Percentiles rank a stretch among this genome's conserved stretches.
phyloP scores from a whole-genome alignment of 1,140 invertebrate species.

The Mylabris phalerata region DNA sequence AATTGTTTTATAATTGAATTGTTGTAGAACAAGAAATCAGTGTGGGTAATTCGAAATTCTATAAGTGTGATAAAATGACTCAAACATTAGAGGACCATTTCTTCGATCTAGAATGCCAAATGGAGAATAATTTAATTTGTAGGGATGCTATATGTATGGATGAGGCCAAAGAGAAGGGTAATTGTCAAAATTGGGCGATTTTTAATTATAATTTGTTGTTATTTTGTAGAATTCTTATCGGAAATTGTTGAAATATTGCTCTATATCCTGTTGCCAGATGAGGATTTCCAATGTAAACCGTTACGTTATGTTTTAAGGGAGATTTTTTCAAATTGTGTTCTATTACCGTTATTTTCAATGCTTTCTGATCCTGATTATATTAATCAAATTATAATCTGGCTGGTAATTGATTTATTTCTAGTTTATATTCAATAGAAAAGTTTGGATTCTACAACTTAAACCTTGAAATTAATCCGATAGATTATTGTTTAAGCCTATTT shows the following conservation, averaged over 20 bases:
- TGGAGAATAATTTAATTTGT: slow-evolving; percentile 71
- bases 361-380: slow-evolving; percentile 92
- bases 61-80: slow-evolving; percentile 30
- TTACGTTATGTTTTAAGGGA: slow-evolving; percentile 72
- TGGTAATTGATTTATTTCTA: slow-evolving; percentile 52
- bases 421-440: not conserved
- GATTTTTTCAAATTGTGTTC: slow-evolving; percentile 71
- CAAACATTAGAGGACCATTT: slow-evolving; percentile 66
- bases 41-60: slow-evolving; percentile 33
- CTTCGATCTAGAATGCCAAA: slow-evolving; percentile 80
- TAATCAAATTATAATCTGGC: slow-evolving; percentile 85
- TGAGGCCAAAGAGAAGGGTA: slow-evolving; percentile 53
- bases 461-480: too few species aligned
- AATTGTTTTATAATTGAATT: too few species aligned
- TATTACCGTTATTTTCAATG: slow-evolving; percentile 71
- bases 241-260: slow-evolving; percentile 79
- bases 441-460: too few species aligned
- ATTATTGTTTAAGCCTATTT: too few species aligned
- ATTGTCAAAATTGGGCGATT: not conserved
- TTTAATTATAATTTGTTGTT: slow-evolving; percentile 15
- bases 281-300: slow-evolving; percentile 79
- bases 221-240: slow-evolving; percentile 68
- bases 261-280: slow-evolving; percentile 75
- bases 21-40: slow-evolving; percentile 27
- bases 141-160: slow-evolving; percentile 61